phyloP scores from a whole-genome alignment of 2,888 invertebrate genomes.

The Synanthedon formicaeformis region DNA sequence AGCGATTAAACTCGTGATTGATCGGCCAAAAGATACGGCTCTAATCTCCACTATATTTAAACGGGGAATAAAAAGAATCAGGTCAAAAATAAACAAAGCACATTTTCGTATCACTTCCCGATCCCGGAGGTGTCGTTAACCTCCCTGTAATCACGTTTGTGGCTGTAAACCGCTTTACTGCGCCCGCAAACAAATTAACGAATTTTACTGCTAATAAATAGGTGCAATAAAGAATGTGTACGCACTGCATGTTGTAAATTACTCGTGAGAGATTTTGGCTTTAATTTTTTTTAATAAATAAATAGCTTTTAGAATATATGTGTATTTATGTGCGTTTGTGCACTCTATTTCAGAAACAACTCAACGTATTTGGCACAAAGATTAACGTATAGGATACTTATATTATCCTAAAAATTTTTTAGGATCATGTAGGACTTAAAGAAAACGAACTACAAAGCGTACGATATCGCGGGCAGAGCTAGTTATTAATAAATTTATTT shows the following conservation, averaged over 20 bases:
- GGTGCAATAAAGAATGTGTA: slow-evolving; percentile 27
- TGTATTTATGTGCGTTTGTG: no score
- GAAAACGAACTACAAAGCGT: no score
- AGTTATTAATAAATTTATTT: no score
- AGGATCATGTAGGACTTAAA: no score
- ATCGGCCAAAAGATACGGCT: background rate
- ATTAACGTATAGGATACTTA: no score
- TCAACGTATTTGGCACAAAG: no score
- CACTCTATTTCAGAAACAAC: no score
- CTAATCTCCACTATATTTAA: background rate
- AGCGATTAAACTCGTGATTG: background rate
- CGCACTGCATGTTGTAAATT: slow-evolving; percentile 13
- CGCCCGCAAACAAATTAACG: slow-evolving; percentile 52
- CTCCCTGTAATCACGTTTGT: slow-evolving; percentile 42
- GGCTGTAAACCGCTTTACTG: slow-evolving; percentile 47
- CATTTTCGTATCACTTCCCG: slow-evolving; percentile 18
- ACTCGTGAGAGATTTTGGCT: background rate
- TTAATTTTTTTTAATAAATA: no score
- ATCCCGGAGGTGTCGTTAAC: slow-evolving; percentile 43
- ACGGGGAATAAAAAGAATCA: background rate
- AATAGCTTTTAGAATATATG: no score
- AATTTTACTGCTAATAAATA: slow-evolving; percentile 38
- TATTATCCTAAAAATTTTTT: no score
- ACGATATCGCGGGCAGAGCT: no score
- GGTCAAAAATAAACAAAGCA: slow-evolving; percentile 1